Evolutionary conservation across 64 coral and sea anemone species (phyloP).

Genomic region (Acropora yongei): DNA sequence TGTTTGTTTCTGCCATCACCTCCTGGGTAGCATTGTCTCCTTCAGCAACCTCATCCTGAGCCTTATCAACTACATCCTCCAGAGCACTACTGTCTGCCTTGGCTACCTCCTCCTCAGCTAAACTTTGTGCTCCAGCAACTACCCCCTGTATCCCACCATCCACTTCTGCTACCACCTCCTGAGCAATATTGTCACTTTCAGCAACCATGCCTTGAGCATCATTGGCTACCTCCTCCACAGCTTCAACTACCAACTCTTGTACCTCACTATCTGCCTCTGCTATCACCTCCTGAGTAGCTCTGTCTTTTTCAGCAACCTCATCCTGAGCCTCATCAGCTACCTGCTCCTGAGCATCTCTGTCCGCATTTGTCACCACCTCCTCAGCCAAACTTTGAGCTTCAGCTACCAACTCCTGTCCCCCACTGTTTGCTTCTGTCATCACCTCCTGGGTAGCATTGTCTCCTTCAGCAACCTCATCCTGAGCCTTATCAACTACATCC

Average conservation of each 20-base stretch:
- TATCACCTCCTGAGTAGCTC: background rate
- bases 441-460: background rate
- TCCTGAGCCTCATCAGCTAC: background rate
- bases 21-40: background rate
- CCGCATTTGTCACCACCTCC: background rate
- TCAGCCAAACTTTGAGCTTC: background rate
- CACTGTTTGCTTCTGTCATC: background rate
- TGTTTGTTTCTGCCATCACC: background rate
- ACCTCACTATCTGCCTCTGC: background rate
- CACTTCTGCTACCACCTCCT: background rate
- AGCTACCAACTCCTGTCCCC: background rate
- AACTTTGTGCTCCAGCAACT: background rate
- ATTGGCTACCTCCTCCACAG: background rate
- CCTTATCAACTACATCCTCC: background rate
- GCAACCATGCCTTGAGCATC: background rate
- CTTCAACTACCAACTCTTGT: background rate
- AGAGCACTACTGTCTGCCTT: background rate
- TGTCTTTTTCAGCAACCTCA: background rate
- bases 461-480: background rate
- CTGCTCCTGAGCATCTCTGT: background rate
- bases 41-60: background rate
- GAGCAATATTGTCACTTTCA: background rate
- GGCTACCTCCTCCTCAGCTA: background rate
- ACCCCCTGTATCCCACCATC: background rate
- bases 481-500: background rate